Conservation (phyloP, 2,797 vertebrate genomes). For the Neostethus bicornis region DNA sequence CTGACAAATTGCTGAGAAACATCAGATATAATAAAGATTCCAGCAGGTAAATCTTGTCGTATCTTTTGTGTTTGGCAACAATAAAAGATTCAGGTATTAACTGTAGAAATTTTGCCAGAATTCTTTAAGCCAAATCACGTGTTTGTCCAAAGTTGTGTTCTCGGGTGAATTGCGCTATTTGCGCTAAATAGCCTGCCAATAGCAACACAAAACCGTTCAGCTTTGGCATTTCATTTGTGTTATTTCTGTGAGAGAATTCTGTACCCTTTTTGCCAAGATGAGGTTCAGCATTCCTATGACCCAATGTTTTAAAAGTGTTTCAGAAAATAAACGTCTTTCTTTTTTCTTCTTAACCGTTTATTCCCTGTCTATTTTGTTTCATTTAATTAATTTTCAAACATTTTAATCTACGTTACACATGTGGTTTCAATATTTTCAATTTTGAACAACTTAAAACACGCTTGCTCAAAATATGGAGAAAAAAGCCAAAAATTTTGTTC, state of each 20-base stretch:
- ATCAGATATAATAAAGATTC: constrained; percentile 23
- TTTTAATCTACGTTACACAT: no score
- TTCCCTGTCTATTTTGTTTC: no score
- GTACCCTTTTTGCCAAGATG: not conserved
- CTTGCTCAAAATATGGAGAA: no score
- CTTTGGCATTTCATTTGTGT: not conserved
- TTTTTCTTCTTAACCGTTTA: no score
- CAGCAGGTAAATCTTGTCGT: constrained; percentile 23
- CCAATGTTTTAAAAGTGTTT: no score
- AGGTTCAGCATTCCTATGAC: not conserved
- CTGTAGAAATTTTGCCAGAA: constrained; percentile 17
- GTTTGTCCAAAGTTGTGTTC: constrained; percentile 20
- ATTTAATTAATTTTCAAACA: no score
- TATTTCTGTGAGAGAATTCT: not conserved
- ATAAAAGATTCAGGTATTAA: constrained; percentile 16
- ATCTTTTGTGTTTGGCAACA: constrained; percentile 27
- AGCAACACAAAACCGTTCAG: constrained; percentile 5
- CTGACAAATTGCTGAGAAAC: constrained; percentile 37
- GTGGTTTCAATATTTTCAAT: no score
- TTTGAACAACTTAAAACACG: no score
- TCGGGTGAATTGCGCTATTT: constrained; percentile 34
- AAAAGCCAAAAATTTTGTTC: no score
- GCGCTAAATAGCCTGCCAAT: constrained; percentile 15
- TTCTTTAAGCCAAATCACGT: constrained; percentile 26
- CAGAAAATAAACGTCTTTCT: no score